Percentiles rank a stretch among this genome's conserved stretches.
Conservation (phyloP, 1,140 invertebrate species). For the Mesaphorura yosii region DNA sequence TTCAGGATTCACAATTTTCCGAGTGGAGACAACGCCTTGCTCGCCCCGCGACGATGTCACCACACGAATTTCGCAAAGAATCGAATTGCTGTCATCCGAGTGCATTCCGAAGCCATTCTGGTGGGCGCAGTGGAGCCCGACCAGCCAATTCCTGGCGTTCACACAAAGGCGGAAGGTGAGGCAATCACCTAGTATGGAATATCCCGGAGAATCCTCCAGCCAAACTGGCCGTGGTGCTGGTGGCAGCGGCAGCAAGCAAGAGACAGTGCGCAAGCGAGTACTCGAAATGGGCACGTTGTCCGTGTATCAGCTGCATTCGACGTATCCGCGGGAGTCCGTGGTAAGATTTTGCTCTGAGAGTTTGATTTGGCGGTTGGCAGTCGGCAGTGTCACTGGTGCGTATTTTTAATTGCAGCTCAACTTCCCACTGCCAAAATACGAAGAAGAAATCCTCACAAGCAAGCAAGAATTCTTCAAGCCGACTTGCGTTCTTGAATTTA, state of each 20-base stretch:
- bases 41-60: slow-evolving; percentile 5
- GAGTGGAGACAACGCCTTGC: slow-evolving; percentile 16
- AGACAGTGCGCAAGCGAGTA: too few species aligned
- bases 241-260: too few species aligned
- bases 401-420: too few species aligned
- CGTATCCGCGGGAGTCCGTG: slow-evolving; percentile 70
- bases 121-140: slow-evolving; percentile 26
- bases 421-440: too few species aligned
- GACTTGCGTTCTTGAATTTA: too few species aligned
- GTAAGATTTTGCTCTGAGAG: slow-evolving; percentile 40
- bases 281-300: slow-evolving; percentile 67
- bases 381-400: too few species aligned
- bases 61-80: too few species aligned
- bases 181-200: slow-evolving; percentile 17
- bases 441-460: slow-evolving; percentile 9
- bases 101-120: slow-evolving; percentile 20
- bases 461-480: too few species aligned
- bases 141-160: slow-evolving; percentile 21
- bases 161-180: slow-evolving; percentile 13
- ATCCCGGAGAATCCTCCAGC: too few species aligned
- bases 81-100: slow-evolving; percentile 20
- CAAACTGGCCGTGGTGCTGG: too few species aligned
- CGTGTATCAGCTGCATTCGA: slow-evolving; percentile 68
- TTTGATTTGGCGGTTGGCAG: too few species aligned
- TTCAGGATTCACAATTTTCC: slow-evolving; percentile 16